phyloP scores from a whole-genome alignment of 2,888 invertebrate species.

The Trisateles emortualis region DNA sequence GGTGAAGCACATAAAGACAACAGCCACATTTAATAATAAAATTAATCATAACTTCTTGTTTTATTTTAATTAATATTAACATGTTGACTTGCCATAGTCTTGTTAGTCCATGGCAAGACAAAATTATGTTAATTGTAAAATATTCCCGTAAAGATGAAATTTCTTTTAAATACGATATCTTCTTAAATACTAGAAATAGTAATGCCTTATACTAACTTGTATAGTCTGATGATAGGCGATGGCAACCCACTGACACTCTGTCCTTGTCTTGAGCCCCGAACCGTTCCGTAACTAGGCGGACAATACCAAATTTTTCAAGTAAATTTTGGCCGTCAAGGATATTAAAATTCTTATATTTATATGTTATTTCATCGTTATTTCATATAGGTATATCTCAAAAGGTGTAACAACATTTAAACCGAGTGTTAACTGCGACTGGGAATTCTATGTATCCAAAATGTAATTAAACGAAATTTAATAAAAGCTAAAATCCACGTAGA shows the following conservation, averaged over 20 bases:
- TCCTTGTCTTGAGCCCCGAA: neutral
- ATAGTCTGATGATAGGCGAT: neutral
- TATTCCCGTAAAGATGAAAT: no score
- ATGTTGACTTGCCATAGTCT: no score
- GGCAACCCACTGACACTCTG: neutral
- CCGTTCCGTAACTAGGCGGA: neutral
- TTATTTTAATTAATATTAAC: no score
- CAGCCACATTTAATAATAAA: no score
- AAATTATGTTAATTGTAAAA: no score
- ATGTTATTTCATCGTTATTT: no score
- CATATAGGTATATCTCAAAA: neutral
- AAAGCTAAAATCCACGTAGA: conserved; percentile 20
- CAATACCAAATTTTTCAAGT: conserved; percentile 21
- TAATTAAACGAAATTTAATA: conserved; percentile 6
- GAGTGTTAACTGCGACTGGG: no score
- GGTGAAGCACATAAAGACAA: no score
- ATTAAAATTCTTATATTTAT: neutral
- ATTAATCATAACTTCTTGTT: no score
- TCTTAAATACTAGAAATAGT: neutral
- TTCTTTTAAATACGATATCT: neutral
- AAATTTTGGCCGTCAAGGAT: conserved; percentile 11
- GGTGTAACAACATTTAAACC: neutral
- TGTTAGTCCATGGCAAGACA: no score
- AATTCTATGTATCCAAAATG: neutral
- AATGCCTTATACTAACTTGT: neutral